Evolutionary conservation across 2,113 vertebrate species (phyloP).

Genomic region (Oxygymnocypris stewartii): DNA sequence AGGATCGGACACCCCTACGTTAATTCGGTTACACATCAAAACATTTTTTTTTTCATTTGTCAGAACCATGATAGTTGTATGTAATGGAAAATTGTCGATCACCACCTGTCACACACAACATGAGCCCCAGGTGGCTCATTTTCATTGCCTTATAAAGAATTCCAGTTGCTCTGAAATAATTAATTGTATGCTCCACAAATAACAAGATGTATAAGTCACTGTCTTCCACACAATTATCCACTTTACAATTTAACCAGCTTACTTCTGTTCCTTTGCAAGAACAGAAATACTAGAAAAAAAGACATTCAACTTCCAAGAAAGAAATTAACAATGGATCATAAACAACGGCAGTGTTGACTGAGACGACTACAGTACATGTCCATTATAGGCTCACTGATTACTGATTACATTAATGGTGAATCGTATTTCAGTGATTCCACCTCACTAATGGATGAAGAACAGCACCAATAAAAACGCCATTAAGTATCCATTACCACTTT

Average conservation of each 20-base stretch:
- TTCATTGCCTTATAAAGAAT: slow-evolving; percentile 48
- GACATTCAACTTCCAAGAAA: background rate
- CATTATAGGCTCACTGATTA: slow-evolving; percentile 7
- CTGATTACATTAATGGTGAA: slow-evolving; percentile 18
- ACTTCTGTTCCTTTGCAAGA: too few relatives aligned
- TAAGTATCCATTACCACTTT: slow-evolving; percentile 20
- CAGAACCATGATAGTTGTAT: background rate
- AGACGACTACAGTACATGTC: background rate
- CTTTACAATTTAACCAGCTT: background rate
- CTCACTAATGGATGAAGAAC: slow-evolving; percentile 31
- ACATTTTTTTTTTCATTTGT: background rate
- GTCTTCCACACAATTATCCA: slow-evolving; percentile 21
- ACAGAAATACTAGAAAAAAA: too few relatives aligned
- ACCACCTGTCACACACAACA: background rate
- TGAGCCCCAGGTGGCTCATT: slow-evolving; percentile 44
- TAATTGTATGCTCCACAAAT: slow-evolving; percentile 34
- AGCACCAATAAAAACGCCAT: slow-evolving; percentile 33
- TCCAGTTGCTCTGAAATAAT: slow-evolving; percentile 31
- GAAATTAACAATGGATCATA: background rate
- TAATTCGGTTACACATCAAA: background rate
- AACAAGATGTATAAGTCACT: slow-evolving; percentile 14
- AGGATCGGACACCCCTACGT: background rate
- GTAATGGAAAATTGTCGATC: background rate
- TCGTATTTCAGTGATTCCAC: slow-evolving; percentile 18
- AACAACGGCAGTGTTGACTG: background rate